These are phyloP conservation scores for Mactromeris polynyma DNA, from an alignment of 2,888 invertebrate genomes.

Conservation along the genomic window DNA sequence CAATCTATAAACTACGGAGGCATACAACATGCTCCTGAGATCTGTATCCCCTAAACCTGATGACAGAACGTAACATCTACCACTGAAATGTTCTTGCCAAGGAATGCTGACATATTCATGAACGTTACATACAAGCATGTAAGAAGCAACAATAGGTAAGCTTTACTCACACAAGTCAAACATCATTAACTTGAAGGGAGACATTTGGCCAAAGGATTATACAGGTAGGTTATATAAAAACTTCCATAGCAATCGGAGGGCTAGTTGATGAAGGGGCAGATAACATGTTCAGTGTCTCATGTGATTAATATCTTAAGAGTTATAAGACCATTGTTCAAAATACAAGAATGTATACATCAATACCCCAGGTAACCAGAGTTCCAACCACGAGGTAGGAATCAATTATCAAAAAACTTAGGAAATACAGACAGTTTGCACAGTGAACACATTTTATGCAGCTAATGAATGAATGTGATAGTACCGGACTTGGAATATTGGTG, in stretches of 20 bases:
- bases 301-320: background rate
- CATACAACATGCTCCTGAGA: background rate
- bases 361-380: background rate
- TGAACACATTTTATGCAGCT: background rate
- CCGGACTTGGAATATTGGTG: background rate
- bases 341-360: background rate
- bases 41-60: background rate
- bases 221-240: background rate
- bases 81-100: background rate
- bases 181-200: conserved; percentile 6
- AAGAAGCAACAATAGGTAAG: background rate
- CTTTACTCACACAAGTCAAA: background rate
- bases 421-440: background rate
- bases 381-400: background rate
- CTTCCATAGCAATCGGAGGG: background rate
- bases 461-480: background rate
- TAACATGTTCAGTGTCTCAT: background rate
- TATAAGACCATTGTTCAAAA: background rate
- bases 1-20: too few species aligned
- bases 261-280: conserved; percentile 7
- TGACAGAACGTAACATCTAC: background rate
- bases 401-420: background rate
- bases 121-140: background rate
- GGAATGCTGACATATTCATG: background rate
- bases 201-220: background rate